These are phyloP conservation scores for Spongilla lacustris DNA, from an alignment of 37 sponge, comb jelly and placozoan species.

Conservation along the genomic window DNA sequence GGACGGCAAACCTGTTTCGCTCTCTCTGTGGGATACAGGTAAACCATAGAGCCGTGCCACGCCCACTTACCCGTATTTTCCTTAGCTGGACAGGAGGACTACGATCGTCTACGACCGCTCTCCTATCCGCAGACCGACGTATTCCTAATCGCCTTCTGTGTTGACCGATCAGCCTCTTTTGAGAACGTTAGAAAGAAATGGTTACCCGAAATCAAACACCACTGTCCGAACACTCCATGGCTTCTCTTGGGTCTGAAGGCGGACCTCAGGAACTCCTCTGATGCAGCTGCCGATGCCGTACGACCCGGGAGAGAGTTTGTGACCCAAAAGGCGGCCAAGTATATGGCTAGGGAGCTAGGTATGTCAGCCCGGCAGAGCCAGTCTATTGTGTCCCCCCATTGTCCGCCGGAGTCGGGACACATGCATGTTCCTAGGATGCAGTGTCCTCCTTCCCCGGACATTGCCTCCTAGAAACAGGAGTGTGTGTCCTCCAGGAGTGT, in stretches of 20 bases:
- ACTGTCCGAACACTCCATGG: slow-evolving; percentile 63
- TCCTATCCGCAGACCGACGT: slow-evolving; percentile 81
- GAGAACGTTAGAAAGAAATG: slow-evolving; percentile 50
- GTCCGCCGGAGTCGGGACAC: too few relatives aligned
- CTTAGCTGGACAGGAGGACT: slow-evolving; percentile 77
- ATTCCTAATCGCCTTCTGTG: slow-evolving; percentile 61
- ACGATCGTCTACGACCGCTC: slow-evolving; percentile 71
- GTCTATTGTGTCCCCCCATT: too few relatives aligned
- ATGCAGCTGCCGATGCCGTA: too few relatives aligned
- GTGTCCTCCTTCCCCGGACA: too few relatives aligned
- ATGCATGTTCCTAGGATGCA: too few relatives aligned
- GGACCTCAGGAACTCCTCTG: slow-evolving; percentile 26
- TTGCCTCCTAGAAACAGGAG: too few relatives aligned
- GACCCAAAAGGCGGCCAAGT: too few relatives aligned
- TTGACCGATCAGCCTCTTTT: slow-evolving; percentile 28
- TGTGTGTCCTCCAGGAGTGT: too few relatives aligned
- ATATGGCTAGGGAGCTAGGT: too few relatives aligned
- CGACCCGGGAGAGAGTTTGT: too few relatives aligned
- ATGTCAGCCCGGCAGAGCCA: too few relatives aligned
- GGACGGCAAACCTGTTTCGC: slow-evolving; percentile 52
- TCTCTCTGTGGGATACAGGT: slow-evolving; percentile 63
- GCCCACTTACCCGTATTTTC: not conserved
- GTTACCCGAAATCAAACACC: slow-evolving; percentile 57
- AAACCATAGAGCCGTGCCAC: not conserved
- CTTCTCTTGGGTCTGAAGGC: slow-evolving; percentile 62